Evolutionary conservation across 2,797 vertebrate genomes (phyloP).

Genomic region (Paratrypauchen microcephalus): DNA sequence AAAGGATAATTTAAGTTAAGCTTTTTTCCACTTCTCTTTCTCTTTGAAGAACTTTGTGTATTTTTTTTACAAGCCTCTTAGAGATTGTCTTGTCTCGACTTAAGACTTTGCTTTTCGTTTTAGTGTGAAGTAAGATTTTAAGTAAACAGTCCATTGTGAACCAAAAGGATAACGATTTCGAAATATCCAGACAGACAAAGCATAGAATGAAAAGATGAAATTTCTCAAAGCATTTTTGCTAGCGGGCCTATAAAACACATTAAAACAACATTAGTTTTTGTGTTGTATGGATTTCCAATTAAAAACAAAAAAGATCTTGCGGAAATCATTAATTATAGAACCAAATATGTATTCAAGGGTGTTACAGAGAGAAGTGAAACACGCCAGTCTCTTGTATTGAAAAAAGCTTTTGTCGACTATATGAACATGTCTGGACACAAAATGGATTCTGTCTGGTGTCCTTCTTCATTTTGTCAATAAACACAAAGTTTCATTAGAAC

Average conservation of each 20-base stretch:
- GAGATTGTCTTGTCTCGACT: not conserved
- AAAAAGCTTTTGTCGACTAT: not conserved
- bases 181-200: constrained; percentile 4
- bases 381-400: constrained; percentile 17
- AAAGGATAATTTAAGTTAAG: constrained; percentile 6
- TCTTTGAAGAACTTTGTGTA: not conserved
- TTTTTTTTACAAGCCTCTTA: not conserved
- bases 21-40: not conserved
- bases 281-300: not conserved
- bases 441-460: not conserved
- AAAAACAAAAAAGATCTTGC: not conserved
- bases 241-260: not conserved
- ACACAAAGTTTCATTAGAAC: not conserved
- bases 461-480: not conserved
- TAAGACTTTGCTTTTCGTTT: constrained; percentile 8
- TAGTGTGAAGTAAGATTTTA: not conserved
- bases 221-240: not conserved
- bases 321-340: constrained; percentile 20
- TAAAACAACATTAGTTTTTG: not conserved
- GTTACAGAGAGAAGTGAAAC: not conserved
- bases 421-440: constrained; percentile 1
- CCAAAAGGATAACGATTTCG: not conserved
- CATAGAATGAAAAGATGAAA: constrained; percentile 3
- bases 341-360: constrained; percentile 1
- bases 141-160: constrained; percentile 12